Evolutionary conservation across 2,888 invertebrate genomes (phyloP), one percentile per base, ranked within the genome.

Genomic region (Geotrupes spiniger): DNA sequence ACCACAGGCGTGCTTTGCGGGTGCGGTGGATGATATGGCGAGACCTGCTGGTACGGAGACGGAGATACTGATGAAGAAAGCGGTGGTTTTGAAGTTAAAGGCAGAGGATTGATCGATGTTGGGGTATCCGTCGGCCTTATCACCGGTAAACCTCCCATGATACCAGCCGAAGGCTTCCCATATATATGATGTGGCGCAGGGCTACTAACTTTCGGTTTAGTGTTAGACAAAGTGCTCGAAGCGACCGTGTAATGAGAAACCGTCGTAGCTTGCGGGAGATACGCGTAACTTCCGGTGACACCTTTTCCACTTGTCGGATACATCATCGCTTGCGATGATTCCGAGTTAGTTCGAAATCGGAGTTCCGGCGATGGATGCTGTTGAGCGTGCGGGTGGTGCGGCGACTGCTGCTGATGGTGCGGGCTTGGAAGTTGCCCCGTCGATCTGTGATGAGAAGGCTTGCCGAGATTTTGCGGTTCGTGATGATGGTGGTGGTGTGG

Each of bases 111-210:
- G 36, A 71, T 57, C 36, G 68, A 65, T 5, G 69, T 62, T 5
- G 52, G 41, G 12, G 54, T 65, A 56, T 42, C 74, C 12, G 31
- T 12, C 53, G 59, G 28, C 44, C 75, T 53, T 73, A 73, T 27
- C 74, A 68, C 14, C 78, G 72, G 80, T 26, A 78, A 78, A 4
- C 80, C 79, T 29, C 79, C 73, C 53, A 77, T 77, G 45, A 80
- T 79, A 10, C 81, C 81, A 29, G 80, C 76, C 27, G 74, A 75
- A 2, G 77, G 76, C 53, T 86, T 87, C 38, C 85, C 85, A 67
- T 87, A 87, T 52, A 87, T 83, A 64, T 85, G 85, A 42, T 82
- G 84, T 36, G 88, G 87, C 46, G 87, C 87, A 1, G 88, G 88
- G 65, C 86, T 86, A 62, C 86, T 87, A 36, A 87, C 87, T 73